Percentiles rank a stretch among this genome's conserved stretches.
Evolutionary conservation across 1,140 invertebrate species (phyloP).

Genomic region (Chironomus tepperi): DNA sequence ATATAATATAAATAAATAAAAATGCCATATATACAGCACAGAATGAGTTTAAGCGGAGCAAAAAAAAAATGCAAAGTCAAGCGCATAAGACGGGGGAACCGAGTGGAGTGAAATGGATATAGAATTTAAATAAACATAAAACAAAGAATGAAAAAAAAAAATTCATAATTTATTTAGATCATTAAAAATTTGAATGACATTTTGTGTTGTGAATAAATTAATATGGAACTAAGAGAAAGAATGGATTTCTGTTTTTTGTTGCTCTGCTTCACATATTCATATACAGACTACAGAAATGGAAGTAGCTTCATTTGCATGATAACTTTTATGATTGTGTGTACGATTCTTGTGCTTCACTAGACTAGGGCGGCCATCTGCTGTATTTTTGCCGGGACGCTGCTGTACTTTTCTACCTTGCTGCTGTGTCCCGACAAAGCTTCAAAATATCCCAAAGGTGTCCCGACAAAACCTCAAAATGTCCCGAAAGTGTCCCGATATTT

Average conservation of each 20-base stretch:
- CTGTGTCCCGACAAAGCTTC: too few relatives aligned
- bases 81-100: too few relatives aligned
- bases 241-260: neutral
- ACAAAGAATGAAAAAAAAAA: neutral
- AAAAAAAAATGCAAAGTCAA: neutral
- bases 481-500: too few relatives aligned
- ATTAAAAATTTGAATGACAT: constrained; percentile 22
- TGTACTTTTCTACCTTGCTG: too few relatives aligned
- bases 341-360: neutral
- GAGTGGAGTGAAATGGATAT: neutral
- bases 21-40: neutral
- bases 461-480: too few relatives aligned
- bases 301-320: neutral
- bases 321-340: constrained; percentile 5
- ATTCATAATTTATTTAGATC: constrained; percentile 18
- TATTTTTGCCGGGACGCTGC: too few relatives aligned
- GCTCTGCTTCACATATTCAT: neutral
- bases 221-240: neutral
- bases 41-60: neutral
- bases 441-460: too few relatives aligned
- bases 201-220: constrained; percentile 23
- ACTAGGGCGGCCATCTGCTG: too few relatives aligned
- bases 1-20: constrained; percentile 15
- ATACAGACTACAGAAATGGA: neutral
- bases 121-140: constrained; percentile 18